Evolutionary conservation across 1,140 invertebrate genomes (phyloP).

Genomic region (Cotesia chilonis): DNA sequence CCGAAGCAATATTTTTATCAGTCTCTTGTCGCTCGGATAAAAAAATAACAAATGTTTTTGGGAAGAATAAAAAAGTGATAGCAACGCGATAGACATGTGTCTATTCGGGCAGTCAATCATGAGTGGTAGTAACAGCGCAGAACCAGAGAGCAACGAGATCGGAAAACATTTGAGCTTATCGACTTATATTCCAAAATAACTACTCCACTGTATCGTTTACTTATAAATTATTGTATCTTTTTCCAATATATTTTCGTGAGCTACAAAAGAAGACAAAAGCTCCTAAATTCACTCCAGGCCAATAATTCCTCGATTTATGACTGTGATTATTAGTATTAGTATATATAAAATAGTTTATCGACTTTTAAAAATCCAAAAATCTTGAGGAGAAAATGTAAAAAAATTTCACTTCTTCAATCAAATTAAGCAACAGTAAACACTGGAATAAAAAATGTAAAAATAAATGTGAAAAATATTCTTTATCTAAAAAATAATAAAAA

Average conservation of each 20-base stretch:
- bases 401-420: background rate
- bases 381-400: background rate
- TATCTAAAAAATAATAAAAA: slow-evolving; percentile 49
- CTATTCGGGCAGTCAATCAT: too few species aligned
- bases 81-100: too few species aligned
- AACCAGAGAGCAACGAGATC: background rate
- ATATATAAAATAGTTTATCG: background rate
- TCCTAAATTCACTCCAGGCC: too few species aligned
- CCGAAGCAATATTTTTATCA: too few species aligned
- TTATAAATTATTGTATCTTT: background rate
- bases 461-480: slow-evolving; percentile 42
- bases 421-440: background rate
- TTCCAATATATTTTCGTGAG: slow-evolving; percentile 11
- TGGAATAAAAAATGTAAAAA: slow-evolving; percentile 1
- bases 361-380: background rate
- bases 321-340: too few species aligned
- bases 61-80: too few species aligned
- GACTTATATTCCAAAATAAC: slow-evolving; percentile 11
- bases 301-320: too few species aligned
- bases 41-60: slow-evolving; percentile 7
- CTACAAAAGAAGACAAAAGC: too few species aligned
- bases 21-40: background rate
- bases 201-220: background rate
- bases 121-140: background rate
- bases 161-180: slow-evolving; percentile 12